These are phyloP conservation scores for Glareola pratincola DNA, from an alignment of 2,113 vertebrate species.

Conservation along the genomic window DNA sequence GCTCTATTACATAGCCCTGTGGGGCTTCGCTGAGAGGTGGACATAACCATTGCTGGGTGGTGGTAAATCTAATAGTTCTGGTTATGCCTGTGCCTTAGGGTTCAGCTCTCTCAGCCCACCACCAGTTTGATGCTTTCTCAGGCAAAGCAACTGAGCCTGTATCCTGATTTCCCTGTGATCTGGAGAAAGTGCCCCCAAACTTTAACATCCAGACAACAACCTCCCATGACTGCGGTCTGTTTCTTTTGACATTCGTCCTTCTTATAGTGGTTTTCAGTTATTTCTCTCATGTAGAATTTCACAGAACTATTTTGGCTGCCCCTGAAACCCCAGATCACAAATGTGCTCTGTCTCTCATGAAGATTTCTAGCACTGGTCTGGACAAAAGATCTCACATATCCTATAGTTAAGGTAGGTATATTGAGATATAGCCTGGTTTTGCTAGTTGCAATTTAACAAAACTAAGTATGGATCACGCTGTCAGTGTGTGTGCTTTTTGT, in stretches of 20 bases:
- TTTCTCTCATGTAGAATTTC: neutral
- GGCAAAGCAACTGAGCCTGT: neutral
- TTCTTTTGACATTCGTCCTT: neutral
- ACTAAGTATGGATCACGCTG: neutral
- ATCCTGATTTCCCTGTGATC: neutral
- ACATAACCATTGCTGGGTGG: fast-evolving
- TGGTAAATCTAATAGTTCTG: neutral
- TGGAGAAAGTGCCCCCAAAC: neutral
- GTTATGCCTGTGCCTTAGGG: neutral
- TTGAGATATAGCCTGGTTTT: neutral
- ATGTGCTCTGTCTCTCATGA: neutral
- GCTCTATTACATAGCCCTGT: neutral
- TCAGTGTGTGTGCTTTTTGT: neutral
- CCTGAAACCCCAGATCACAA: neutral
- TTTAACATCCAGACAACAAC: neutral
- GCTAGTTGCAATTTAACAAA: neutral
- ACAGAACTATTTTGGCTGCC: neutral
- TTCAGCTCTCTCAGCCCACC: neutral
- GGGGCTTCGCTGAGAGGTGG: neutral
- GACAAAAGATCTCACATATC: neutral
- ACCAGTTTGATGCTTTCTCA: neutral
- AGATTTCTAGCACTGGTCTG: neutral
- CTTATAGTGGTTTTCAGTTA: neutral
- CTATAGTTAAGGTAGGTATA: neutral
- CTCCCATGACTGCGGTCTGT: neutral